Base-by-base conservation (phyloP, 2,113 vertebrate genomes). In the Chitala chitala region DNA sequence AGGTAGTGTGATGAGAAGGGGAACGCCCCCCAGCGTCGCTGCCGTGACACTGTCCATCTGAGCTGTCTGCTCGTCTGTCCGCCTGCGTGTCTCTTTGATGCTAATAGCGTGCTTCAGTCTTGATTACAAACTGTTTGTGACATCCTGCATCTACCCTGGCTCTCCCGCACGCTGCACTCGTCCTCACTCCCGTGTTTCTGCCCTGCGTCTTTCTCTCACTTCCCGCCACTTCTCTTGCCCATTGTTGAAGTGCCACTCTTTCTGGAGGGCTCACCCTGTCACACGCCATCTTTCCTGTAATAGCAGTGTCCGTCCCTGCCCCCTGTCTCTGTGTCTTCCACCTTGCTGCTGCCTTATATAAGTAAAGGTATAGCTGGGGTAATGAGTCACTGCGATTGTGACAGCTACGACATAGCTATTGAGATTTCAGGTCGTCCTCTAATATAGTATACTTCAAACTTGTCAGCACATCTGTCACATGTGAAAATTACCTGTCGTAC, bases 81-180 rank as follows among this genome's bases (percentile, higher is more conserved):
- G 24, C 15, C 58, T 76, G 50, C 31, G 48, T 22, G 26, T 61
- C 55, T 70, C 72, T 42, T 61, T 65, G 74, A 22, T 38, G 8
- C 76, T 75, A 71, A 64, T 76, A 50, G 71, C 71, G 64, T 75
- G 72, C 59, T 51, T 71, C 83, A 82, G 85, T 81, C 78, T 84
- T 85, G 81, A 73, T 66, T 81, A 70, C 82, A 89, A 88, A 88
- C 89, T 89, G 88, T 84, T 72, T 88, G 86, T 88, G 85, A 90
- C 86, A 89, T 69, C 46, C 33, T 50, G 90, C 89, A 88, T 84
- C 89, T 88, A 85, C 89, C 89, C 85, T 88, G 81, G 83, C 82
- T 88, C 86, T 82, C 89, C 89, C 90, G 90, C 90, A 84, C 88
- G 77, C 80, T 75, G 84, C 87, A 86, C 88, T 90, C 90, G 88